Evolutionary conservation across 23 tunicate genomes (phyloP).

Genomic region (Trididemnum miniatum): DNA sequence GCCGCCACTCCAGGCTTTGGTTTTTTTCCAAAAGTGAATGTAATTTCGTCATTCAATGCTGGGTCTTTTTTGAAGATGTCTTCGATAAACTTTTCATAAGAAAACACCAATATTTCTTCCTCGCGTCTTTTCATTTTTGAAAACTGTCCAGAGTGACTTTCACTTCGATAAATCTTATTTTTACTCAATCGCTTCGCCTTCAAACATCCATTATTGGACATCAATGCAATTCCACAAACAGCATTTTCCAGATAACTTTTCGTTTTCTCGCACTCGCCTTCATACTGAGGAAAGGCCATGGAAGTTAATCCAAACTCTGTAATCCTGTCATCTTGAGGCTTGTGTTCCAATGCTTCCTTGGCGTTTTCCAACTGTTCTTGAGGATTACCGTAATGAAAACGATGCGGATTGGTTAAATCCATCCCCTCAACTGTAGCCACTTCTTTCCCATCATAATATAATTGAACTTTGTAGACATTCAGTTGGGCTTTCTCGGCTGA

Average conservation of each 20-base stretch:
- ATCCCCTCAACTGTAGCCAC: neutral
- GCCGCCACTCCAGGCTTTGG: conserved; percentile 3
- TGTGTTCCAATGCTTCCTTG: neutral
- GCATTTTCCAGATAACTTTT: neutral
- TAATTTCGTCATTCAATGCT: neutral
- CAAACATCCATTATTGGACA: neutral
- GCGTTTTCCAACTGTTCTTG: neutral
- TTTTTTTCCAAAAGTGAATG: neutral
- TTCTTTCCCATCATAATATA: neutral
- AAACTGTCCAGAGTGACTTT: neutral
- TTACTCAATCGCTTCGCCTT: neutral
- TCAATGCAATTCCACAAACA: neutral
- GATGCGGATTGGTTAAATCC: neutral
- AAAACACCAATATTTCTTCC: neutral
- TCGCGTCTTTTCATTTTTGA: neutral
- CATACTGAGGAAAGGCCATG: neutral
- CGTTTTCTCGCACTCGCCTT: neutral
- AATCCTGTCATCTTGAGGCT: neutral
- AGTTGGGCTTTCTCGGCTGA: too few species aligned
- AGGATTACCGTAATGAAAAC: neutral
- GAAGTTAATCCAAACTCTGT: neutral
- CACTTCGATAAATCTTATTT: neutral
- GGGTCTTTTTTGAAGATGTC: neutral
- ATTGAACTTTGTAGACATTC: neutral
- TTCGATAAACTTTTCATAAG: neutral